Base-by-base conservation (phyloP, 2,797 vertebrate genomes). In the Tiaroga cobitis region DNA sequence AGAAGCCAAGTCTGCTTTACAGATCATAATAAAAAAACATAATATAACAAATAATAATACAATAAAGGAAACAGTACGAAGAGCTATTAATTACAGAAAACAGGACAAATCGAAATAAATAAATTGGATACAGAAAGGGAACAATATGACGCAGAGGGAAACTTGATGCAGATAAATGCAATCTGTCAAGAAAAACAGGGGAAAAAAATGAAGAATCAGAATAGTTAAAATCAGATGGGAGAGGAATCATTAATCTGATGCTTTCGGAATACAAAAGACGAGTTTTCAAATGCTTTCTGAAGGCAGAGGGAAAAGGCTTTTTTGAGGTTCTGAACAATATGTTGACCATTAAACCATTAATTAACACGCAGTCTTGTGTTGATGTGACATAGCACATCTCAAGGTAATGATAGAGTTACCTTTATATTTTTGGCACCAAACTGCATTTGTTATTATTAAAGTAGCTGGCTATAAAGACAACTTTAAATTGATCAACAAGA, bases 171-270 rank as follows among this genome's bases (percentile, higher is more conserved):
- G 26, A 24, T 8, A 46, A 80, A 49, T 51, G 19, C 63, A 80
- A 26, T 65, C 13, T 59, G 76, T 16, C n/a, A 67, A 67, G 32
- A 69, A 37, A 69, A 69, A 19, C 8, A 11, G 19, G 15, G 34
- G 67, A 49, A 67, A 8, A 24, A 15, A 46, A 49, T 4, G 10
- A 79, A 63, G 11, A 54, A 34, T 13, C 5, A 34, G 51, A 77
- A 65, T 7, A 46, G 16, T 39, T 56, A 8, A 74, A 51, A 51
- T 51, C 72, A 75, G 18, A 75, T 34, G 72, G n/a, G 43, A 19
- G n/a, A 32, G 70, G 26, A 74, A 49, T 73, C 41, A 19, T 49
- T 73, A 73, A 73, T 73, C n/a, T 74, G 46, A 74, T 74, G 9
- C 51, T 51, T 74, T 74, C 9, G 18, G 9, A 34, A 74, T 74